A percentile compares a stretch with the other conserved stretches of the same genome.
Conservation (phyloP, 2,113 vertebrate genomes). For the Argyrosomus japonicus region DNA sequence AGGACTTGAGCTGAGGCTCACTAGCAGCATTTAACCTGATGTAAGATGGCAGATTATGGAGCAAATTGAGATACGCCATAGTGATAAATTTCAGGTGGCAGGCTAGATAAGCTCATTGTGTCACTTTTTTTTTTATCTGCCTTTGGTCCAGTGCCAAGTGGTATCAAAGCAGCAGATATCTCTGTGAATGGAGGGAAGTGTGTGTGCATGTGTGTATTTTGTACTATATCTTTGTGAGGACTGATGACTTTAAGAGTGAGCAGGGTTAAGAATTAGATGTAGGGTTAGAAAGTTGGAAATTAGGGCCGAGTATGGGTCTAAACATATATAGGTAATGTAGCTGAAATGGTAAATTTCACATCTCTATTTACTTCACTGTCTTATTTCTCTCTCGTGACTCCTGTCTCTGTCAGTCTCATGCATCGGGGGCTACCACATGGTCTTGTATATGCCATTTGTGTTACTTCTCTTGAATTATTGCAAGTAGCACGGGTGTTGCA, state of each 20-base stretch:
- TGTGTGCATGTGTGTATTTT: background rate
- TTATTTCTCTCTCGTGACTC: background rate
- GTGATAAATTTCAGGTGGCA: slow-evolving; percentile 42
- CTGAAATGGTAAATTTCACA: background rate
- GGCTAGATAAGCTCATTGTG: slow-evolving; percentile 33
- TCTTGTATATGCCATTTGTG: slow-evolving; percentile 51
- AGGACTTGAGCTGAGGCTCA: background rate
- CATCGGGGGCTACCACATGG: slow-evolving; percentile 62
- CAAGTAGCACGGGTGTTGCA: slow-evolving; percentile 22
- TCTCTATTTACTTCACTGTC: no score
- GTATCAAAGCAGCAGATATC: slow-evolving; percentile 11
- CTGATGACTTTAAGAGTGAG: background rate
- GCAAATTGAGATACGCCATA: slow-evolving; percentile 26
- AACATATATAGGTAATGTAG: no score
- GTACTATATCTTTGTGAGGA: background rate
- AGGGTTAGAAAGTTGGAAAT: background rate
- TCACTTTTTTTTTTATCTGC: slow-evolving; percentile 24
- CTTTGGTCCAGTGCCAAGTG: slow-evolving; percentile 31
- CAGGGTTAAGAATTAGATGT: background rate
- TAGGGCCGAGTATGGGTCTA: background rate
- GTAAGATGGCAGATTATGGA: slow-evolving; percentile 17
- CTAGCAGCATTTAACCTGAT: slow-evolving; percentile 1
- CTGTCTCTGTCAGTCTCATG: slow-evolving; percentile 34
- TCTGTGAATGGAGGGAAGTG: background rate
- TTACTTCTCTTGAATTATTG: slow-evolving; percentile 69